phyloP scores from a whole-genome alignment of 2,888 invertebrate species.

The Bombylius major region DNA sequence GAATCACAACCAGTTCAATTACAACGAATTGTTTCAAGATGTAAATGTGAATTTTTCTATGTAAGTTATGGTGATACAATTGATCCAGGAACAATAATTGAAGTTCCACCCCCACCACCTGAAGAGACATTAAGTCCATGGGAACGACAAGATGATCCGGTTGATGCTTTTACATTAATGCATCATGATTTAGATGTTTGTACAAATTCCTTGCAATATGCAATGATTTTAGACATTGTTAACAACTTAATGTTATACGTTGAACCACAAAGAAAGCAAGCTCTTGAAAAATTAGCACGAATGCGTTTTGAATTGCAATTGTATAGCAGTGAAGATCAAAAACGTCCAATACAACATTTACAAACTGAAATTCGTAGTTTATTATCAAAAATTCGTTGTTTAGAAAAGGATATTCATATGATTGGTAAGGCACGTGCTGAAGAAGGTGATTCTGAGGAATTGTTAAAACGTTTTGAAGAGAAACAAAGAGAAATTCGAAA shows the following conservation, averaged over 20 bases:
- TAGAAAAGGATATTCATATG: conserved; percentile 83
- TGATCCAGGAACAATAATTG: conserved; percentile 40
- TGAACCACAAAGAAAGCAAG: conserved; percentile 88
- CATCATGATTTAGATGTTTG: conserved; percentile 98
- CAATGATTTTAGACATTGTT: conserved; percentile 93
- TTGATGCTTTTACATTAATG: conserved; percentile 94
- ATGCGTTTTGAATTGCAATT: conserved; percentile 92
- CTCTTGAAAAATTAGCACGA: conserved; percentile 68
- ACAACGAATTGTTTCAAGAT: conserved; percentile 92
- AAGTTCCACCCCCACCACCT: conserved; percentile 57
- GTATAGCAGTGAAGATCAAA: conserved; percentile 81
- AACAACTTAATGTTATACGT: conserved; percentile 94
- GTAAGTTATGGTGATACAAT: conserved; percentile 78
- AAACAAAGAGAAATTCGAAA: conserved; percentile 58
- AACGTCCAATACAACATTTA: conserved; percentile 79
- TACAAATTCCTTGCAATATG: conserved; percentile 88
- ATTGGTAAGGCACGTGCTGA: conserved; percentile 69
- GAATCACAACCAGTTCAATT: conserved; percentile 52
- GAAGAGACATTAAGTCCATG: conserved; percentile 60
- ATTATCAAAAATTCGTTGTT: conserved; percentile 65
- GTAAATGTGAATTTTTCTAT: conserved; percentile 97
- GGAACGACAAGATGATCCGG: conserved; percentile 73
- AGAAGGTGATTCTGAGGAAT: conserved; percentile 44
- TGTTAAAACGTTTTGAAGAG: conserved; percentile 58
- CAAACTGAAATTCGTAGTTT: conserved; percentile 67